Evolutionary conservation across 2,888 invertebrate species (phyloP), one percentile per base, ranked within the genome.

Genomic region (Carcina quercana): DNA sequence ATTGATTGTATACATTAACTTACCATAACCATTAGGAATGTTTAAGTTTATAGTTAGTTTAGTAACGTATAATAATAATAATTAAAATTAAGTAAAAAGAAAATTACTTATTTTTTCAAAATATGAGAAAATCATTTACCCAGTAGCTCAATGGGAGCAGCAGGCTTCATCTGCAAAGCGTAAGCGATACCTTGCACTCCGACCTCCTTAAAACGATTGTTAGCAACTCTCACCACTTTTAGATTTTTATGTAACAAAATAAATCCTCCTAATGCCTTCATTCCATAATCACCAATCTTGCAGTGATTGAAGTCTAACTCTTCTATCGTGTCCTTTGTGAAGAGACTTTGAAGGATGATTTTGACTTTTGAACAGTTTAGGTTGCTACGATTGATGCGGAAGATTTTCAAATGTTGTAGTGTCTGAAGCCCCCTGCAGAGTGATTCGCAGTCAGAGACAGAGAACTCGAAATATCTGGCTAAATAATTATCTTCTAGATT

Each of bases 291-390:
- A 2, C 82, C 86, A 28, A 90, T 86, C 45, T 86, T 82, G 54
- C 90, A 90, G 53, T 90, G 87, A 37, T 89, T 89, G 28, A 91
- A 85, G 58, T 90, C 88, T 17, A 91, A 50, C 48, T 88, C 88
- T 40, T 85, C 78, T 15, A 90, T 63, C 45, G 76, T 62, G 38
- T 73, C 76, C 41, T 83, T 79, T 39, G 83, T 85, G 0, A 74
- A 66, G 12, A 85, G 61, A 41, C 84, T 74, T 50, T 87, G 86
- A 15, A 88, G 70, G 25, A 91, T 73, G 2, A 86, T 61, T 34
- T 88, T 88, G 0, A 83, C 83, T 56, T 88, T 87, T 0, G 74
- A 69, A 47, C 87, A 87, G 50, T 88, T 86, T 25, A 90, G 57
- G 43, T 84, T 86, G 45, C 89, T 89, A 21, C 86, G 74, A 37